Percentiles rank a stretch among this genome's conserved stretches.
Conservation (phyloP, 2,888 invertebrate species). For the Eupithecia exiguata region DNA sequence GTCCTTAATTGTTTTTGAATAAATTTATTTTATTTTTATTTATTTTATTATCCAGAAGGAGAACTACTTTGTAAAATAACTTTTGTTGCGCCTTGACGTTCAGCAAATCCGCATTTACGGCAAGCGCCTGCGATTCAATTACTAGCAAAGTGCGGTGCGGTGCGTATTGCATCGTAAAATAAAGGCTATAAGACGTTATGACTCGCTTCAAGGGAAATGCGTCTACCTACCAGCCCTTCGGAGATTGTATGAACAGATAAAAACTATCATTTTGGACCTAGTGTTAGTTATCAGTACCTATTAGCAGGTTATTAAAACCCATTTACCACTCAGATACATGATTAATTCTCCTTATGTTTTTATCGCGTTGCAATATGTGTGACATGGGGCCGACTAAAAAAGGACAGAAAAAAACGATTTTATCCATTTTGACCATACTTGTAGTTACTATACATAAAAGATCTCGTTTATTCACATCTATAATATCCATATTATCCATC, state of each 20-base stretch:
- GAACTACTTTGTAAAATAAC: constrained; percentile 49
- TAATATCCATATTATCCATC: too few relatives aligned
- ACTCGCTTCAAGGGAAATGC: constrained; percentile 45
- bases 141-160: constrained; percentile 74
- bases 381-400: too few relatives aligned
- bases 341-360: too few relatives aligned
- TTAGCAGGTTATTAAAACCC: too few relatives aligned
- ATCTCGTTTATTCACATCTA: too few relatives aligned
- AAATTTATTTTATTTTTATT: background rate
- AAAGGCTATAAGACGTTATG: constrained; percentile 73
- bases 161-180: constrained; percentile 79
- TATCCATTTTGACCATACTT: too few relatives aligned
- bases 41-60: constrained; percentile 14
- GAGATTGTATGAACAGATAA: background rate
- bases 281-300: too few relatives aligned
- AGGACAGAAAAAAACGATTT: too few relatives aligned
- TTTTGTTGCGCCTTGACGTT: constrained; percentile 58
- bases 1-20: too few relatives aligned
- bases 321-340: too few relatives aligned
- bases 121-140: constrained; percentile 78
- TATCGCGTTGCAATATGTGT: too few relatives aligned
- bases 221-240: background rate
- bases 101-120: constrained; percentile 68
- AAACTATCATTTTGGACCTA: background rate
- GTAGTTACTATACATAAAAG: too few relatives aligned